Conservation (phyloP, 2,113 vertebrate genomes). For the Carassius auratus region DNA sequence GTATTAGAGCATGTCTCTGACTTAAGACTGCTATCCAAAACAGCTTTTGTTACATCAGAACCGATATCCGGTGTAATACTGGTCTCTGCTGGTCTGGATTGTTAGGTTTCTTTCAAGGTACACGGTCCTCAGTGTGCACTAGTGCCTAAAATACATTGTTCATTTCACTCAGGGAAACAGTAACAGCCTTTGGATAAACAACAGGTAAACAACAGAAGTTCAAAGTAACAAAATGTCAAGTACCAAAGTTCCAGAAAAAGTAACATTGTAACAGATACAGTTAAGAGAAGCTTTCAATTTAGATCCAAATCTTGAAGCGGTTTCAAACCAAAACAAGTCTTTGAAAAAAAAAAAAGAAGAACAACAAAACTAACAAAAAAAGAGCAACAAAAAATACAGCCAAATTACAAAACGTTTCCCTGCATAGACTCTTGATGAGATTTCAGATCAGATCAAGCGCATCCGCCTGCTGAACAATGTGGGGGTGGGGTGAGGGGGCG, state of each 20-base stretch:
- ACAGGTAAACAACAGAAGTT: slow-evolving; percentile 17
- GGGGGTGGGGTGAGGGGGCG: background rate
- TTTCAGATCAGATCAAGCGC: slow-evolving; percentile 23
- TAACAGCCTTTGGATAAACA: background rate
- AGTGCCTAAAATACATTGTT: background rate
- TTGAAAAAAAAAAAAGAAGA: background rate
- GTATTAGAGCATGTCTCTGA: background rate
- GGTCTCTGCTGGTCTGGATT: background rate
- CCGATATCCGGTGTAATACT: background rate
- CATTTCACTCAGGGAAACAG: background rate
- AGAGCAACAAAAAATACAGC: slow-evolving; percentile 11
- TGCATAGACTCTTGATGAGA: slow-evolving; percentile 32
- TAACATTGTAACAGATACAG: background rate
- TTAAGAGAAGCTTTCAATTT: slow-evolving; percentile 29
- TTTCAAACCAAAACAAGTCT: background rate
- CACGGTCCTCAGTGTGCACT: slow-evolving; percentile 5
- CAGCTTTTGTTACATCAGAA: background rate
- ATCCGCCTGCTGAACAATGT: background rate
- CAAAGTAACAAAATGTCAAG: slow-evolving; percentile 15
- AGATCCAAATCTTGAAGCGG: slow-evolving; percentile 3
- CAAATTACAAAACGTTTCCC: slow-evolving; percentile 38
- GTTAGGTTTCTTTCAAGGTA: background rate
- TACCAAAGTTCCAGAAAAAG: slow-evolving; percentile 4
- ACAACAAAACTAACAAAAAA: background rate
- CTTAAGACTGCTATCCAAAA: background rate